These are phyloP conservation scores for Latrodectus hesperus DNA, from an alignment of 2,888 invertebrate genomes.

Conservation along the genomic window DNA sequence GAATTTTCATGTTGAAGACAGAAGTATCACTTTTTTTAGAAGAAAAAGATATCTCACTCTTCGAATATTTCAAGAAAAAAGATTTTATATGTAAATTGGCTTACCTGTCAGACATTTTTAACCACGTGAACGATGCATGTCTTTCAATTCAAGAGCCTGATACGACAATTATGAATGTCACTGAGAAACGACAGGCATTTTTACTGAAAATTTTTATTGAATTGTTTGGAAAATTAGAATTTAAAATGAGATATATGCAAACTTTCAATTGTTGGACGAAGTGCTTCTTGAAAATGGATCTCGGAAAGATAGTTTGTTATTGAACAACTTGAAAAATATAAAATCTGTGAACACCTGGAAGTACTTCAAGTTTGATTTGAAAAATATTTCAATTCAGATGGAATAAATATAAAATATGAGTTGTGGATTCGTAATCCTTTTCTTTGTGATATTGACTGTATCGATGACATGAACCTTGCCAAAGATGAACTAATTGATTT, in stretches of 20 bases:
- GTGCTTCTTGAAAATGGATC: too few species aligned
- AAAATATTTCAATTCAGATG: slow-evolving; percentile 46
- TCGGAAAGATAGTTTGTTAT: too few species aligned
- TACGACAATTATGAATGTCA: slow-evolving; percentile 41
- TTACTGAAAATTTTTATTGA: slow-evolving; percentile 43
- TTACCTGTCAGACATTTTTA: slow-evolving; percentile 24
- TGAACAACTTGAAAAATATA: too few species aligned
- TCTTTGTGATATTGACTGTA: slow-evolving; percentile 47
- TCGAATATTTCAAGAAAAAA: slow-evolving; percentile 41
- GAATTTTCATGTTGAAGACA: slow-evolving; percentile 54
- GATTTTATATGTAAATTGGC: too few species aligned
- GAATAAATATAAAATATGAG: slow-evolving; percentile 44
- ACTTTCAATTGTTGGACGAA: too few species aligned
- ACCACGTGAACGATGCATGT: slow-evolving; percentile 23
- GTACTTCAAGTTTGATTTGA: background rate
- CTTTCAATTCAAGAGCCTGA: too few species aligned
- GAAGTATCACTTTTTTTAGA: slow-evolving; percentile 51
- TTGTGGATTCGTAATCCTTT: slow-evolving; percentile 54
- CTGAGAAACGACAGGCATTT: slow-evolving; percentile 50
- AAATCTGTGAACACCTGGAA: too few species aligned
- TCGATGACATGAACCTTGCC: slow-evolving; percentile 44
- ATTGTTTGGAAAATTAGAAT: too few species aligned
- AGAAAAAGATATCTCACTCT: slow-evolving; percentile 56
- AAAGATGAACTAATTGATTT: slow-evolving; percentile 48
- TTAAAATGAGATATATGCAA: too few species aligned